Percentiles rank a stretch among this genome's conserved stretches.
These are phyloP conservation scores for Myiozetetes cayanensis DNA, from an alignment of 2,113 vertebrate genomes.

Conservation along the genomic window DNA sequence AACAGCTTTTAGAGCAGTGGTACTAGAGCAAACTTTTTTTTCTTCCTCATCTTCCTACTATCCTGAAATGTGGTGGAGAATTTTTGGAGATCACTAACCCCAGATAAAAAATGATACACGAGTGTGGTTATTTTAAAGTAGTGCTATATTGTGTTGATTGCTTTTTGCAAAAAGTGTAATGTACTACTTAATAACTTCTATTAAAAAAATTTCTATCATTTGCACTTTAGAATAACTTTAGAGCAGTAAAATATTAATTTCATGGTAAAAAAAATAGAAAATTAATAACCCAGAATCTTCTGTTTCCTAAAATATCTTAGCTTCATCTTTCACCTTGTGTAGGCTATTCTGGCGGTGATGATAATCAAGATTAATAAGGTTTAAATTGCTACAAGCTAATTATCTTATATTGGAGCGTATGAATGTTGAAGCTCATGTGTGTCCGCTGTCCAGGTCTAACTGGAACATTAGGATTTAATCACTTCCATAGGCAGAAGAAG, in stretches of 20 bases:
- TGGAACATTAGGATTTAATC: background rate
- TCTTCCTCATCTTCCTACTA: background rate
- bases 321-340: background rate
- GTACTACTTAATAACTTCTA: background rate
- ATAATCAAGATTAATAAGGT: background rate
- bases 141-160: background rate
- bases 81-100: background rate
- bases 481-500: background rate
- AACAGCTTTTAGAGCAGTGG: background rate
- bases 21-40: background rate
- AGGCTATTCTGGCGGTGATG: background rate
- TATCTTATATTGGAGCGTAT: background rate
- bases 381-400: background rate
- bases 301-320: background rate
- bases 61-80: background rate
- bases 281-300: background rate
- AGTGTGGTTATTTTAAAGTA: background rate
- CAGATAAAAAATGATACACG: background rate
- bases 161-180: background rate
- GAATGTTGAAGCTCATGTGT: background rate
- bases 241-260: background rate
- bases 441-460: background rate
- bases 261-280: background rate
- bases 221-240: background rate
- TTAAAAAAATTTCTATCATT: background rate